Evolutionary conservation across 2,797 vertebrate species (phyloP), one percentile per base, ranked within the genome.

Genomic region (Acanthurus lineatus): DNA sequence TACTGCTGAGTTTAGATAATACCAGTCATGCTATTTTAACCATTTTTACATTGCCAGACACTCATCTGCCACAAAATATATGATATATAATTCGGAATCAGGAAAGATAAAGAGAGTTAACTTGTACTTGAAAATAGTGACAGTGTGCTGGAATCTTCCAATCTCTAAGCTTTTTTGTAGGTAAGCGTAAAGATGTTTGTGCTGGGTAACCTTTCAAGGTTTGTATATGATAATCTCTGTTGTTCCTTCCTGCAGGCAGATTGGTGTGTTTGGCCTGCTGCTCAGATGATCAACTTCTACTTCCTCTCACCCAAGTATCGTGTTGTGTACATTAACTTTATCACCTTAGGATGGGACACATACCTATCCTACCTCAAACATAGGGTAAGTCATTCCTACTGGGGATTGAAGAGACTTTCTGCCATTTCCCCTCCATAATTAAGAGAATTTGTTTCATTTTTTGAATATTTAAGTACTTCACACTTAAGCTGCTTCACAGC

Each of bases 301-400:
- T 99, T 96, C 72, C 87, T 99, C 8, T 93, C 97, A 0, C 92
- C 97, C 3, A 92, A 95, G 19, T 97, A 89, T 75, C 96, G 97
- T 0, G 97, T 99, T 1, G 73, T 96, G n/a, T 99, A 98, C 12
- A 93, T 99, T 82, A 99, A 98, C 17, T 93, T 96, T 2, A 28
- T 99, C 61, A 99, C 97, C 0, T 86, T 99, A 51, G 97, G 97
- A 53, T 99, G 98, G 98, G 97, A 99, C 90, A 96, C 95, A 0
- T 99, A 98, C 90, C 96, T 99, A 22, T 98, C 97, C 65, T 98
- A 99, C 89, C 95, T 99, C 63, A 99, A 98, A 84, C 95, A 98
- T 92, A 93, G 96, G 88, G 97, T 98, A 83, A 95, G 96, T 90
- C 25, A 44, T 5, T 6, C 48, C n/a, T 63, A 60, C 14, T 8